A percentile compares a stretch with the other conserved stretches of the same genome.
These are phyloP conservation scores for Epirrhoe alternata DNA, from an alignment of 2,888 invertebrate species.

Conservation along the genomic window DNA sequence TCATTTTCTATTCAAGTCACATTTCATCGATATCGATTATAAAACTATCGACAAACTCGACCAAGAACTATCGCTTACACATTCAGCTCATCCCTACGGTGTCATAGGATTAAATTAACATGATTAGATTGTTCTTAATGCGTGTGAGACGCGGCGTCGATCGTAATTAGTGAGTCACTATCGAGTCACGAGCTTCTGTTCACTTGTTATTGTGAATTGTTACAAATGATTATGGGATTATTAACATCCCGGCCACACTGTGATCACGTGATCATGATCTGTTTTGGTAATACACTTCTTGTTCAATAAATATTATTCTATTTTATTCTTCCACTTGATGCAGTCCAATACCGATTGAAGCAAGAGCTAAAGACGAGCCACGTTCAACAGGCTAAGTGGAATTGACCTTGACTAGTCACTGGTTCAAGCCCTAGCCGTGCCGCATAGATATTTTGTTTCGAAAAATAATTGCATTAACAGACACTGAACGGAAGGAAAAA, in stretches of 20 bases:
- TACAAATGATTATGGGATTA: constrained; percentile 28
- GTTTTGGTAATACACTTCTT: neutral
- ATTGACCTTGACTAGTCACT: too few relatives aligned
- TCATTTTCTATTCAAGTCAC: neutral
- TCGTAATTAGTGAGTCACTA: constrained; percentile 80
- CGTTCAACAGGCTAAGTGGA: too few relatives aligned
- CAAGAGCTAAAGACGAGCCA: too few relatives aligned
- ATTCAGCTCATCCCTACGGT: constrained; percentile 38
- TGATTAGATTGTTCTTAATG: constrained; percentile 83
- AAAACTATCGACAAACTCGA: constrained; percentile 26
- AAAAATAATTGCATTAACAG: too few relatives aligned
- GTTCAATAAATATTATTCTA: too few relatives aligned
- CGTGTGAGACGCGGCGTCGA: constrained; percentile 82
- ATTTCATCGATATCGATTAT: constrained; percentile 15
- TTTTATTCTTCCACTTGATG: too few relatives aligned
- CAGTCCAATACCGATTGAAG: too few relatives aligned
- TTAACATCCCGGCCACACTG: constrained; percentile 7
- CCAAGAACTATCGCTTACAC: neutral
- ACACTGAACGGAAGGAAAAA: too few relatives aligned
- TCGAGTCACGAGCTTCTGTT: constrained; percentile 44
- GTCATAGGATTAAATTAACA: constrained; percentile 73
- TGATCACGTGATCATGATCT: constrained; percentile 5
- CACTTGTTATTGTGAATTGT: constrained; percentile 31
- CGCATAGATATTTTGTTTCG: too few relatives aligned
- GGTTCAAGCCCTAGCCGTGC: too few relatives aligned